Evolutionary conservation across 64 coral and sea anemone genomes (phyloP).

Genomic region (Hydrozoanthus tunicans): DNA sequence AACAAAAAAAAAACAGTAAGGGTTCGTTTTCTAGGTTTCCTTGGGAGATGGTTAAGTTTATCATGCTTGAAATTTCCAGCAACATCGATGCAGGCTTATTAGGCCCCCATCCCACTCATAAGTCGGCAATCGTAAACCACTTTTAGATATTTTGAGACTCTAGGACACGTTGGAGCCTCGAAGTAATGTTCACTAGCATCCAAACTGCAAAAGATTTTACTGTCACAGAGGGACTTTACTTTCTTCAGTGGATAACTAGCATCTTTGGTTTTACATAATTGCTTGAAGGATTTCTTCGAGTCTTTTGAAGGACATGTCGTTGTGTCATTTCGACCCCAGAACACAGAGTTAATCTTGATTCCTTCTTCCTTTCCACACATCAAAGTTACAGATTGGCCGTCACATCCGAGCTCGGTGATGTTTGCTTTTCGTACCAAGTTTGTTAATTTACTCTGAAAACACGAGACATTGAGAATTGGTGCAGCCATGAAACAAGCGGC

Average conservation of each 20-base stretch:
- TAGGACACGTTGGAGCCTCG: conserved; percentile 61
- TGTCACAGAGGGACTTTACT: conserved; percentile 54
- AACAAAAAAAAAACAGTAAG: no score
- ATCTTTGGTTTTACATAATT: conserved; percentile 54
- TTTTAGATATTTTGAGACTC: conserved; percentile 76
- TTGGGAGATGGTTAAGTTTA: no score
- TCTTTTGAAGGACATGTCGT: conserved; percentile 62
- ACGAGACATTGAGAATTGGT: background rate
- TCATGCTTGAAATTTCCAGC: no score
- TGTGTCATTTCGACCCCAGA: conserved; percentile 82
- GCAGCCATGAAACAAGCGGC: background rate
- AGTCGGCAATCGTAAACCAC: conserved; percentile 80
- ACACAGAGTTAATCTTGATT: conserved; percentile 76
- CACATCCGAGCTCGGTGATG: conserved; percentile 69
- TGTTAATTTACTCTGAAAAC: conserved; percentile 79
- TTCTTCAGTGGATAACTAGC: conserved; percentile 55
- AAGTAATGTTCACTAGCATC: conserved; percentile 66
- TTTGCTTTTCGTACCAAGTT: conserved; percentile 64
- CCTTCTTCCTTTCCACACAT: conserved; percentile 77
- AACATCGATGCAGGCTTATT: background rate
- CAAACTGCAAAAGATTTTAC: conserved; percentile 45
- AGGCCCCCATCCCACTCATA: conserved; percentile 82
- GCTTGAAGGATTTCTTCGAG: conserved; percentile 30
- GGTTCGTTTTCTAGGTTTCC: no score
- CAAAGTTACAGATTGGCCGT: conserved; percentile 54